Conservation (phyloP, 2,797 vertebrate genomes). For the Martes flavigula region DNA sequence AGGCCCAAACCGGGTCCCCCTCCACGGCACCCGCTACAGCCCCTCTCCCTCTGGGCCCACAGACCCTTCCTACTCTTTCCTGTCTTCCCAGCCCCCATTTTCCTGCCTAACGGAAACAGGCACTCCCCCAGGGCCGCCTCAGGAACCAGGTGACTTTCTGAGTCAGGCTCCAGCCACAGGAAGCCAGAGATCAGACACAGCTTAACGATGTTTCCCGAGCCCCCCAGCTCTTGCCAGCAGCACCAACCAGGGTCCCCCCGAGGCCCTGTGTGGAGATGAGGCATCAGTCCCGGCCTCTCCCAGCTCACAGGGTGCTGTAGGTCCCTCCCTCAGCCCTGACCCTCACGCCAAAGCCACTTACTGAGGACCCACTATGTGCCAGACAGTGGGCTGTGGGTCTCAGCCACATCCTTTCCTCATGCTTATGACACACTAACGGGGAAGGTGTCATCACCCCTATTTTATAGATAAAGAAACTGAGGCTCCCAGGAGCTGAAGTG, state of each 20-base stretch:
- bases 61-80: slow-evolving; percentile 26
- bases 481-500: neutral
- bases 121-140: neutral
- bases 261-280: neutral
- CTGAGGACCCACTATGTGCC: neutral
- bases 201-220: neutral
- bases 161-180: slow-evolving; percentile 43
- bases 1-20: neutral
- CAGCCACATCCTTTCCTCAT: neutral
- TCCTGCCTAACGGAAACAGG: slow-evolving; percentile 48
- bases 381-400: neutral
- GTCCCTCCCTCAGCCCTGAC: neutral
- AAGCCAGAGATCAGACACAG: slow-evolving; percentile 35
- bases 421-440: neutral
- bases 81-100: neutral
- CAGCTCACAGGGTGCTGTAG: neutral
- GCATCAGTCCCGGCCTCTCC: neutral
- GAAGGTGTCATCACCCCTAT: neutral
- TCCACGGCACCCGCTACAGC: neutral
- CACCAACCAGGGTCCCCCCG: neutral
- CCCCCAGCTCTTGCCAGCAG: neutral
- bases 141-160: slow-evolving; percentile 60
- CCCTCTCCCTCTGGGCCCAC: neutral
- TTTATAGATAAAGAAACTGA: neutral
- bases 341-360: neutral